Evolutionary conservation across 1,140 invertebrate genomes (phyloP).

Genomic region (Zaprionus vittiger): DNA sequence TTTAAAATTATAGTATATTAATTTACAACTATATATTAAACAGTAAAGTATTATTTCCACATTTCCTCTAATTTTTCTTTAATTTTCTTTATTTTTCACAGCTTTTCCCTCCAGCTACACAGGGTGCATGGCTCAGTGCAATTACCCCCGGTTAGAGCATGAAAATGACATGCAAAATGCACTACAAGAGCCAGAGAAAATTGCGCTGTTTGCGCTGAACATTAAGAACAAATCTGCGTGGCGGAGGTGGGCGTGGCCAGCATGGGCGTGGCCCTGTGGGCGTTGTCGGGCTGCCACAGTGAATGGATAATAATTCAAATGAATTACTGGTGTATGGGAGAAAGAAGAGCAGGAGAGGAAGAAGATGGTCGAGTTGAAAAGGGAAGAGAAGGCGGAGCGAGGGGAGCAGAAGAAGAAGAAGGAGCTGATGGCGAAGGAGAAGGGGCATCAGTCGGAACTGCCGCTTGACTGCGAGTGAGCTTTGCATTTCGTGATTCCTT

Average conservation of each 20-base stretch:
- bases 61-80: not conserved
- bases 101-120: not conserved
- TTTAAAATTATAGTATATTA: not conserved
- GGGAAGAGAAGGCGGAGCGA: not conserved
- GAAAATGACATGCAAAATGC: constrained; percentile 11
- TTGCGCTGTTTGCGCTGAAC: constrained; percentile 15
- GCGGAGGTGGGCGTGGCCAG: not conserved
- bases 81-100: not conserved
- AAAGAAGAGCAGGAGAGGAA: not conserved
- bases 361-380: not conserved
- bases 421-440: not conserved
- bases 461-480: constrained; percentile 23
- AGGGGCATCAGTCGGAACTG: not conserved
- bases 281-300: constrained; percentile 28
- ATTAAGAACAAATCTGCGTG: constrained; percentile 2
- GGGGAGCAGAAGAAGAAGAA: not conserved
- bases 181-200: constrained; percentile 20
- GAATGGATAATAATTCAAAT: constrained; percentile 79
- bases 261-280: constrained; percentile 15
- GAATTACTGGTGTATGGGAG: constrained; percentile 61
- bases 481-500: constrained; percentile 44
- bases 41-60: no score
- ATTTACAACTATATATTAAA: no score
- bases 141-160: not conserved
- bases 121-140: not conserved